A percentile compares a stretch with the other conserved stretches of the same genome.
These are phyloP conservation scores for Eriosoma lanigerum DNA, from an alignment of 1,140 invertebrate species.

Conservation along the genomic window DNA sequence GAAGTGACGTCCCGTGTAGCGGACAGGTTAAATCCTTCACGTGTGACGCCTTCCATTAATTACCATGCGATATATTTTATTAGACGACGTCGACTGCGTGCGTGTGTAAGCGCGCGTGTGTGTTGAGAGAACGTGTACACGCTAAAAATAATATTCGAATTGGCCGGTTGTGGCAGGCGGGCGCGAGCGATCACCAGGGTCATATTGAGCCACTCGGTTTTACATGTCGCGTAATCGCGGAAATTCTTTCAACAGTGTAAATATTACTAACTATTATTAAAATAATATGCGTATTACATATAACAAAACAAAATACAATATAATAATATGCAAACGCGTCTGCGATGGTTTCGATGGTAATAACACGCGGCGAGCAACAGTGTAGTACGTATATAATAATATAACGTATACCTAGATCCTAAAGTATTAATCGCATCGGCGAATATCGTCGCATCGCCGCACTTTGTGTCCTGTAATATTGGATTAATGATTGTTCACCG, in stretches of 20 bases:
- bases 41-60: constrained; percentile 51
- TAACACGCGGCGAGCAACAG: too few relatives aligned
- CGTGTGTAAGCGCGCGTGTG: not conserved
- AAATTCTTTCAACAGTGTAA: not conserved
- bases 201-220: not conserved
- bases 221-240: not conserved
- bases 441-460: not conserved
- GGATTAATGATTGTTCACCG: not conserved
- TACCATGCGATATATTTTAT: constrained; percentile 48
- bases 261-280: too few relatives aligned
- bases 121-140: not conserved
- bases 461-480: not conserved
- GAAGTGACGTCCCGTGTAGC: constrained; percentile 47
- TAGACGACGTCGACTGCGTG: constrained; percentile 27
- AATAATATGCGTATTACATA: too few relatives aligned
- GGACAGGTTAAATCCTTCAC: constrained; percentile 51
- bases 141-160: constrained; percentile 49
- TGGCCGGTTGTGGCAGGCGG: constrained; percentile 9
- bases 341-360: too few relatives aligned
- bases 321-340: too few relatives aligned
- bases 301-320: too few relatives aligned
- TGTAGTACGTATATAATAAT: too few relatives aligned
- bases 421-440: too few relatives aligned
- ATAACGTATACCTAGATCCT: too few relatives aligned
- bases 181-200: not conserved